Base-by-base conservation (phyloP, 2,888 invertebrate species). In the Crioceris asparagi region DNA sequence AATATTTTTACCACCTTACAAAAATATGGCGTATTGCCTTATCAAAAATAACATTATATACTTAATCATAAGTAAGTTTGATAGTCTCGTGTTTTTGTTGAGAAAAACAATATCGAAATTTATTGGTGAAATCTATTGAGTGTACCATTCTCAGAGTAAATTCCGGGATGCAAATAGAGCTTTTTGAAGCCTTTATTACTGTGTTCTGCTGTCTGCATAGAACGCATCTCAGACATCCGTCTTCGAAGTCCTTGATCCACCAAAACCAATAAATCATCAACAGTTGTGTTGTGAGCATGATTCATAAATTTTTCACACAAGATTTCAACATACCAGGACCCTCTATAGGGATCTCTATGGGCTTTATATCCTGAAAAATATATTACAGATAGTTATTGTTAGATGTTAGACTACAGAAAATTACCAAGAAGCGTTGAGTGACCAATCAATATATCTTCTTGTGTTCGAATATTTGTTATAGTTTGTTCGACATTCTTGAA, bases 281-380 rank as follows among this genome's bases (percentile, higher is more conserved):
- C 62, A 54, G 77, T 68, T 30, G 65, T 67, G 51, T 75, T 62
- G 59, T 75, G 72, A 10, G 80, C 78, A 54, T 72, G 66, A 45
- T 67, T 65, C 51, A 79, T 77, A 61, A 81, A 74, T 48, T 73
- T 67, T 49, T 71, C 59, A 61, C 79, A 81, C 49, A 83, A 64
- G 44, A 67, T 63, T 56, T 76, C 73, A 48, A 83, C 75, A 61
- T 77, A 82, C 82, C 81, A 82, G 27, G 79, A 76, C 27, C 83
- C 83, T 14, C 53, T 49, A 17, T 60, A 45, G 6, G 57, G 51
- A 62, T 81, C 77, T 36, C 82, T 71, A 55, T 72, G 71, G 1
- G 82, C 72, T 47, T 66, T 67, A 53, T 64, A 68, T 4, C 74
- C 75, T 74, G 21, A 26, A 38, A 43, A 33, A 21, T 7, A 21